phyloP scores from a whole-genome alignment of 2,797 vertebrate species.

The Podargus strigoides region DNA sequence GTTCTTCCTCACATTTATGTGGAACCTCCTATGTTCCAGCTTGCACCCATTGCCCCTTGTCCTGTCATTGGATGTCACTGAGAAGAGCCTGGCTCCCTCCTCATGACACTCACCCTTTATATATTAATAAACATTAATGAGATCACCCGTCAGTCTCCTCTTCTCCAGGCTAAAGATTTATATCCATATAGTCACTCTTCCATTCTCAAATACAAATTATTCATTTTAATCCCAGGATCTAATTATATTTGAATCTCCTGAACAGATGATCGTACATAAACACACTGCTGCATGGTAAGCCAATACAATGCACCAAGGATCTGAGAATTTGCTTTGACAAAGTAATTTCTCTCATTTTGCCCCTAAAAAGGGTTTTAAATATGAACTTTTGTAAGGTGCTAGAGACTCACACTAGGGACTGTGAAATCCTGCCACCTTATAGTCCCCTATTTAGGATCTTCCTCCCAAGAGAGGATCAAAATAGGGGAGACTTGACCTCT shows the following conservation, averaged over 20 bases:
- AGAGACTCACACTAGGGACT: neutral
- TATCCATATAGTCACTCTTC: neutral
- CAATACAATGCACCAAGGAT: neutral
- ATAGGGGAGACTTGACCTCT: neutral
- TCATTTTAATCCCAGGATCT: neutral
- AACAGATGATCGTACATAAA: neutral
- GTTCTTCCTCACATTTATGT: too few relatives aligned
- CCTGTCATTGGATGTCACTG: too few relatives aligned
- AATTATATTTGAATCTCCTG: neutral
- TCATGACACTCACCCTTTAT: too few relatives aligned
- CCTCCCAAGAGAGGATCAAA: neutral
- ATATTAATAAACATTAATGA: too few relatives aligned
- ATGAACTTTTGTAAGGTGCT: neutral
- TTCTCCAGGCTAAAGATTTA: too few relatives aligned
- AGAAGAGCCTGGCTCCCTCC: too few relatives aligned
- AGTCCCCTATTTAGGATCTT: neutral
- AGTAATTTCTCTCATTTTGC: neutral
- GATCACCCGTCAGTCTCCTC: too few relatives aligned
- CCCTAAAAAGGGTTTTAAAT: neutral
- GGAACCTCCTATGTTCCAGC: too few relatives aligned
- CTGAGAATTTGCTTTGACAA: neutral
- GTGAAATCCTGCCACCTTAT: neutral
- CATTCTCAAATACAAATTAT: neutral
- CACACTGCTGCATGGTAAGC: neutral
- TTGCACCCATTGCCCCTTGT: too few relatives aligned